Evolutionary conservation across 2,797 vertebrate genomes (phyloP), one percentile per base, ranked within the genome.

Genomic region (Phrynocephalus guinanensis): DNA sequence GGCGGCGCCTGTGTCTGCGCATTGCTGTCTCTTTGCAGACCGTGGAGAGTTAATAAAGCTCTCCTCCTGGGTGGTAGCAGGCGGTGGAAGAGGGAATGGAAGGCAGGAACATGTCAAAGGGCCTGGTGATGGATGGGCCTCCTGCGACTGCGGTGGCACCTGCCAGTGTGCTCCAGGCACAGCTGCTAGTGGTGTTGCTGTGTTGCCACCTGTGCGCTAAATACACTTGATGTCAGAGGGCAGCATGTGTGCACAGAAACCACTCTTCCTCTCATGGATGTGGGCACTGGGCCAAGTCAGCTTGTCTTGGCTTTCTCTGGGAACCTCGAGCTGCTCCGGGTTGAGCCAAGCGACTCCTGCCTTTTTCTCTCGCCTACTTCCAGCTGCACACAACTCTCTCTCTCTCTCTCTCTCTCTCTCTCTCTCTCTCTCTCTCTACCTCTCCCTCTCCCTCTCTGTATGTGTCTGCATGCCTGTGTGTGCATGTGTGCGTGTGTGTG

Each of bases 91-190:
- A 96, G 92, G 95, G 95, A 97, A 96, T 95, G 95, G 95, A 97
- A 96, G 93, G 96, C 91, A 94, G 92, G 95, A 97, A 95, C 96
- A 99, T 99, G 98, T 99, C 98, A 93, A 99, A 98, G 98, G 97
- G 97, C 90, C 97, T 98, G 89, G 91, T 97, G 80, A 97, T 98
- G 90, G 97, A 98, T 94, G 98, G 98, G 89, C 95, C 98, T 90
- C 97, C 97, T 68, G 97, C 98, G 88, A 98, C 98, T 96, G 98
- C 98, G 95, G 97, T 98, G 93, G 98, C 97, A 94, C 98, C 98
- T 94, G 98, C 98, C 93, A 98, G 98, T 96, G 98, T 98, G 95
- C 97, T 98, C 96, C 98, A 98, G 97, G 97, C 98, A 95, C 98
- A 99, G 97, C 98, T 68, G 52, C 48, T n/a, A 6, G 70, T 10